Conservation (phyloP, 53 echinoderm and acorn worm genomes). For the Holothuria scabra region DNA sequence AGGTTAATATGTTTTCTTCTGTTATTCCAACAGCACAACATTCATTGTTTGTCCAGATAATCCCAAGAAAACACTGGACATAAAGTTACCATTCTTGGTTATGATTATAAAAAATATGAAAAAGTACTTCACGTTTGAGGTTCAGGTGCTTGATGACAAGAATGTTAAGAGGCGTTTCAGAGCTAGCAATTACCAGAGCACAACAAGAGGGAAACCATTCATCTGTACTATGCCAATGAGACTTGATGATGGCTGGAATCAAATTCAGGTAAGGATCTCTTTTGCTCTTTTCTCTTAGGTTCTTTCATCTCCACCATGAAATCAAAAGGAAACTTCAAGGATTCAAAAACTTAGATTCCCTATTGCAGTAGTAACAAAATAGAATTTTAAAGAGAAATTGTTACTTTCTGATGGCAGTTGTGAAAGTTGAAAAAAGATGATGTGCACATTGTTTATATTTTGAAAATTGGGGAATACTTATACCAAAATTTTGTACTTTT, state of each 20-base stretch:
- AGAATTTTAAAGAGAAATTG: too few relatives aligned
- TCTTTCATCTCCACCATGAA: too few relatives aligned
- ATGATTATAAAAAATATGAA: slow-evolving; percentile 99
- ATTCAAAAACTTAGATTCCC: too few relatives aligned
- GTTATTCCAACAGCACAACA: slow-evolving; percentile 77
- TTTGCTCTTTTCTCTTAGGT: too few relatives aligned
- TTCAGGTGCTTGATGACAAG: slow-evolving; percentile 98
- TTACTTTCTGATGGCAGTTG: too few relatives aligned
- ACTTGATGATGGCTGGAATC: slow-evolving; percentile 98
- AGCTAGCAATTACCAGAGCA: slow-evolving; percentile 99
- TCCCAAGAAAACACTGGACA: slow-evolving; percentile 80
- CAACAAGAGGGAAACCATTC: slow-evolving; percentile 96
- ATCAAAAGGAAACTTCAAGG: too few relatives aligned
- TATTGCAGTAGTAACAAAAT: too few relatives aligned
- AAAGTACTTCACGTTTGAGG: slow-evolving; percentile 99
- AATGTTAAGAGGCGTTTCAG: slow-evolving; percentile 93
- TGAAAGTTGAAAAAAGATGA: too few relatives aligned
- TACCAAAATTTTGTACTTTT: too few relatives aligned
- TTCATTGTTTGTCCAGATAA: slow-evolving; percentile 86
- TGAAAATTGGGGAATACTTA: too few relatives aligned
- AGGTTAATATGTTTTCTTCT: background rate
- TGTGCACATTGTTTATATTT: too few relatives aligned
- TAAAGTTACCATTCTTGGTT: slow-evolving; percentile 94
- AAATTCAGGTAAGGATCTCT: slow-evolving; percentile 85
- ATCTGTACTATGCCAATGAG: slow-evolving; percentile 99